These are phyloP conservation scores for Pentamera pediparva DNA, from an alignment of 53 echinoderm and acorn worm species.

Conservation along the genomic window DNA sequence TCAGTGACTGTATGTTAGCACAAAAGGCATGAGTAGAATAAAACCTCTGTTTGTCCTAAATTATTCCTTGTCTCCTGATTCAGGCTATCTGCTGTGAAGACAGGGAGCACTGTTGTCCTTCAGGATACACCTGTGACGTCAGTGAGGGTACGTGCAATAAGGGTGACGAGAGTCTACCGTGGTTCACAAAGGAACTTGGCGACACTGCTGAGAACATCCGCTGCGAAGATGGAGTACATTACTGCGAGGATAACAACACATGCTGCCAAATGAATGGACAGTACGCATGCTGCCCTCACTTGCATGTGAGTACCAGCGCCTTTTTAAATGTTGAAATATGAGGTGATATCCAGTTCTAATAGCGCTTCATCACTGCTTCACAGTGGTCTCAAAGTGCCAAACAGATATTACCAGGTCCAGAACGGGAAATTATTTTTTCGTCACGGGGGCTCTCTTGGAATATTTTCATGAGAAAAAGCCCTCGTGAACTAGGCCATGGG, in stretches of 20 bases:
- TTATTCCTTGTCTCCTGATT: not conserved
- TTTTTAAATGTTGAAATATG: no score
- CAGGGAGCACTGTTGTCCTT: slow-evolving; percentile 49
- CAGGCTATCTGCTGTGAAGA: slow-evolving; percentile 85
- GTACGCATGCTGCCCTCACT: slow-evolving; percentile 62
- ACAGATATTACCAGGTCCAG: no score
- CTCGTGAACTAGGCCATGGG: no score
- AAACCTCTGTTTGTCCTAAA: no score
- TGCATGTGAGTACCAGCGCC: slow-evolving; percentile 35
- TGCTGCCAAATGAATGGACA: slow-evolving; percentile 43
- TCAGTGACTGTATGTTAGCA: no score
- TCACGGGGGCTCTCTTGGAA: no score
- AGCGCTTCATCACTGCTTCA: no score
- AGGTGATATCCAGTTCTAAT: no score
- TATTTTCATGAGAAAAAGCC: no score
- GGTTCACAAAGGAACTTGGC: slow-evolving; percentile 35
- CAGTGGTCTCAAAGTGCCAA: no score
- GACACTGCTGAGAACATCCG: not conserved
- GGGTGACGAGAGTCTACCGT: slow-evolving; percentile 21
- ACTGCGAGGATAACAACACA: slow-evolving; percentile 26
- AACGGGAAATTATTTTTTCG: no score
- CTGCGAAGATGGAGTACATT: not conserved
- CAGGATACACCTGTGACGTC: slow-evolving; percentile 46
- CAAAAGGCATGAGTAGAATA: no score
- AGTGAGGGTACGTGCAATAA: slow-evolving; percentile 27